Evolutionary conservation across 2,797 vertebrate genomes (phyloP), one percentile per base, ranked within the genome.

Genomic region (Acrocephalus scirpaceus): DNA sequence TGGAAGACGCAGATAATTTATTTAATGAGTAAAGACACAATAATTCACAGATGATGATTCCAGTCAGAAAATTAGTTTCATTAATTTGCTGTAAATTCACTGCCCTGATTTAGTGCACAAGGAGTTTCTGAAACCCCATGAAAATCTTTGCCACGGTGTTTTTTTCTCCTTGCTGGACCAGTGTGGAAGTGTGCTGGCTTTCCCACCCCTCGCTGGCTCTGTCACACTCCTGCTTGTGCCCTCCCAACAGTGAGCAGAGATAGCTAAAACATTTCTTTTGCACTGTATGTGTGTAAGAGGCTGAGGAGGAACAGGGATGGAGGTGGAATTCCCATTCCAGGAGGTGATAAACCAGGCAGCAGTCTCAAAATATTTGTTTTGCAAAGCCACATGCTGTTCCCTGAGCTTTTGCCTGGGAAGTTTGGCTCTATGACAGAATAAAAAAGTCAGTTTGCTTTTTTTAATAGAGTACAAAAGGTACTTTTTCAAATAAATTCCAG

Each of bases 21-120:
- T 98, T 98, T 98, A 98, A 98, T 97, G 97, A 97, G 96, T 95
- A 97, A 95, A 98, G 97, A 97, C 97, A 97, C 54, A 65, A 97
- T 97, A 97, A 97, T 97, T 97, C 97, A 97, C 95, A 97, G 97
- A 97, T 76, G 90, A 97, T 97, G 94, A 97, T 97, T 98, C 95
- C 92, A 97, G 96, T 96, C 97, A 97, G 97, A 98, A 98, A 98
- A 98, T 98, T 97, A 97, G 96, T 97, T 97, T 97, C 97, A 98
- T 98, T 98, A 98, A 98, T 98, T 98, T 97, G 66, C 95, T 95
- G 90, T 94, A 97, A 97, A 97, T 93, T 96, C 47, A 45, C 89
- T 93, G 88, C 91, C 87, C 96, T 97, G 97, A 98, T 97, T 97
- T 97, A 96, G 87, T 96, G 76, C 91, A 80, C 91, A 47, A 76